Evolutionary conservation across 2,113 vertebrate species (phyloP).

Genomic region (Naja naja): DNA sequence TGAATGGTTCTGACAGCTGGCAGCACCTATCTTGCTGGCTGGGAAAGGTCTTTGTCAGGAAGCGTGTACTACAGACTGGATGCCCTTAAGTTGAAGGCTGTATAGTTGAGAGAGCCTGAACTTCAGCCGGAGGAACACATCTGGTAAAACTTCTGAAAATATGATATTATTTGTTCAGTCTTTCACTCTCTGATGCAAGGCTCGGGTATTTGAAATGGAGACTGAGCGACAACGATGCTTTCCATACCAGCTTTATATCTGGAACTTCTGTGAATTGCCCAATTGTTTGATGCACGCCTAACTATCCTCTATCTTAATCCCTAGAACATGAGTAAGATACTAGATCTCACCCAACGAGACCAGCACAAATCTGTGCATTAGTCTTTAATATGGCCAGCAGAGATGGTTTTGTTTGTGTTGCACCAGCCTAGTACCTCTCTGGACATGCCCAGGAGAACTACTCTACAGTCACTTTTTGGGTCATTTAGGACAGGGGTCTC

Average conservation of each 20-base stretch:
- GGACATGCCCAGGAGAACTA: not conserved
- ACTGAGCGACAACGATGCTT: not conserved
- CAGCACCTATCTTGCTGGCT: not conserved
- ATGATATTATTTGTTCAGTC: not conserved
- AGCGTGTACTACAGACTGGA: not conserved
- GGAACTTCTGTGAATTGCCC: not conserved
- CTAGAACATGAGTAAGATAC: not conserved
- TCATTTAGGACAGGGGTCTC: not conserved
- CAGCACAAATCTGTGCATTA: not conserved
- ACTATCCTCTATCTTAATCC: not conserved
- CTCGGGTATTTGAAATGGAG: not conserved
- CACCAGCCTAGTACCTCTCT: not conserved
- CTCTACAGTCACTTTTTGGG: not conserved
- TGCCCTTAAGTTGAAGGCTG: not conserved
- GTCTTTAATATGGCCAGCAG: not conserved
- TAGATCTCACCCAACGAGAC: not conserved
- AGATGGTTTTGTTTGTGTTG: not conserved
- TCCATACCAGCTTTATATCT: not conserved
- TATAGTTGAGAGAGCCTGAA: not conserved
- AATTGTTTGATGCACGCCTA: not conserved
- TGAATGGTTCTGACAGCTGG: slow-evolving; percentile 50
- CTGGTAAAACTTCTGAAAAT: not conserved
- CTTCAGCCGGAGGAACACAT: not conserved
- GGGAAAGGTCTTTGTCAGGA: not conserved
- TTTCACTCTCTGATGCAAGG: not conserved